These are phyloP conservation scores for Drosophila acutilabella DNA, from an alignment of 2,888 invertebrate species.

Conservation along the genomic window DNA sequence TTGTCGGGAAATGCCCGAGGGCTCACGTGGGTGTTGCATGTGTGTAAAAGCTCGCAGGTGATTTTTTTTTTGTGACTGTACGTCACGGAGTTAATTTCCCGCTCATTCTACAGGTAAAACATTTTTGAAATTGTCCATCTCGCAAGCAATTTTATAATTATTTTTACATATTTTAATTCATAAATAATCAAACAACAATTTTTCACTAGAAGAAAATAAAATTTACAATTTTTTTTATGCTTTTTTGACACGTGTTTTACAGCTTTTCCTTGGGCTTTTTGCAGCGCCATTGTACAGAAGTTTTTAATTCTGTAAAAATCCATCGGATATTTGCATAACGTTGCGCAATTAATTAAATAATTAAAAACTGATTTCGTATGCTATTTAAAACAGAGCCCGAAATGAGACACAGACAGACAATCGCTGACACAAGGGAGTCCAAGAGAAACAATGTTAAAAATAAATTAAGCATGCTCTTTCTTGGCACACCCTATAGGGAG, in stretches of 20 bases:
- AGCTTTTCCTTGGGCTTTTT: background rate
- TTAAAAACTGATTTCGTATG: slow-evolving; percentile 70
- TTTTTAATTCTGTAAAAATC: slow-evolving; percentile 23
- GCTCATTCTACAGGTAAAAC: background rate
- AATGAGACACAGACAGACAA: slow-evolving; percentile 27
- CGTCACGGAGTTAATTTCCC: slow-evolving; percentile 40
- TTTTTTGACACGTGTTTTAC: slow-evolving; percentile 15
- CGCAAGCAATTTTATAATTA: slow-evolving; percentile 12
- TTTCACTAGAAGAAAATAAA: background rate
- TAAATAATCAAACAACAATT: slow-evolving; percentile 28
- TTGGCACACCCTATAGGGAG: slow-evolving; percentile 1
- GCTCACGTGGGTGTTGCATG: slow-evolving; percentile 26
- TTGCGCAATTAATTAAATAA: slow-evolving; percentile 72
- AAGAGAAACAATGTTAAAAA: slow-evolving; percentile 42
- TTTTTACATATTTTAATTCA: slow-evolving; percentile 27
- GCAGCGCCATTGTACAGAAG: background rate
- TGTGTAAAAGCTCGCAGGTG: slow-evolving; percentile 58
- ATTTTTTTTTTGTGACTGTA: slow-evolving; percentile 43
- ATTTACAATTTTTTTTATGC: background rate
- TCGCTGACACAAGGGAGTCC: slow-evolving; percentile 37
- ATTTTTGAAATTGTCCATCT: background rate
- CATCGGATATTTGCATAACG: slow-evolving; percentile 60
- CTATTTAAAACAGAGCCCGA: slow-evolving; percentile 40
- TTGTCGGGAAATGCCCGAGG: background rate
- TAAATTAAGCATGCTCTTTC: slow-evolving; percentile 59